phyloP scores from a whole-genome alignment of 2,888 invertebrate species.

The Dolichopus griseipennis region DNA sequence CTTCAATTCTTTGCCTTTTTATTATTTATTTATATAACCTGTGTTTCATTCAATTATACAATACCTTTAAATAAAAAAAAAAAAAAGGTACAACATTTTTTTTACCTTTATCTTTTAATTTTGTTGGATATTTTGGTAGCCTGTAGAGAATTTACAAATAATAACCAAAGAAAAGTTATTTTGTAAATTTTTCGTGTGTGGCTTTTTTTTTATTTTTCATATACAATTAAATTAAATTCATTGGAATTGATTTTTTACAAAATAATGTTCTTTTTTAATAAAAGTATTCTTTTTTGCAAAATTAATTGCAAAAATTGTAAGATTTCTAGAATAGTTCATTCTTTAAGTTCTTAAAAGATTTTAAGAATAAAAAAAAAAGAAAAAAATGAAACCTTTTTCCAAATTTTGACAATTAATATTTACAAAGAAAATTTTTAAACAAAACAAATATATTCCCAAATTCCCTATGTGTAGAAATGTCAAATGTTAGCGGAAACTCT shows the following conservation, averaged over 20 bases:
- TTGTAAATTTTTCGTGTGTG: not conserved
- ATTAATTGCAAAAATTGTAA: not conserved
- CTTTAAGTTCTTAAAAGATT: no score
- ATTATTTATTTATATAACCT: conserved; percentile 6
- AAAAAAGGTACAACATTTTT: not conserved
- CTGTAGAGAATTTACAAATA: not conserved
- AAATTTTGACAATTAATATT: no score
- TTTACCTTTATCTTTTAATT: not conserved
- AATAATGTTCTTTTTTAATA: not conserved
- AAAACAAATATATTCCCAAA: no score
- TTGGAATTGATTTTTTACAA: not conserved
- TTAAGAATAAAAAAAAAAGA: no score
- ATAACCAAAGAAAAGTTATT: not conserved
- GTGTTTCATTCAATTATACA: not conserved
- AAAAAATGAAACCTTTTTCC: no score
- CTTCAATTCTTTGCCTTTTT: not conserved
- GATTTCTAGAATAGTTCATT: no score
- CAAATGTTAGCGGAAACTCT: no score
- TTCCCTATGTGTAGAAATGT: no score
- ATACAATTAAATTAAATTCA: not conserved
- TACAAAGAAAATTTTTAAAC: no score
- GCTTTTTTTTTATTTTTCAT: not conserved
- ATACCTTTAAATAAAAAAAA: no score
- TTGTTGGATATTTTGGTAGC: not conserved
- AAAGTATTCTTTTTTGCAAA: not conserved